These are phyloP conservation scores for Phocoena sinus DNA, from an alignment of 2,113 vertebrate genomes.

Conservation along the genomic window DNA sequence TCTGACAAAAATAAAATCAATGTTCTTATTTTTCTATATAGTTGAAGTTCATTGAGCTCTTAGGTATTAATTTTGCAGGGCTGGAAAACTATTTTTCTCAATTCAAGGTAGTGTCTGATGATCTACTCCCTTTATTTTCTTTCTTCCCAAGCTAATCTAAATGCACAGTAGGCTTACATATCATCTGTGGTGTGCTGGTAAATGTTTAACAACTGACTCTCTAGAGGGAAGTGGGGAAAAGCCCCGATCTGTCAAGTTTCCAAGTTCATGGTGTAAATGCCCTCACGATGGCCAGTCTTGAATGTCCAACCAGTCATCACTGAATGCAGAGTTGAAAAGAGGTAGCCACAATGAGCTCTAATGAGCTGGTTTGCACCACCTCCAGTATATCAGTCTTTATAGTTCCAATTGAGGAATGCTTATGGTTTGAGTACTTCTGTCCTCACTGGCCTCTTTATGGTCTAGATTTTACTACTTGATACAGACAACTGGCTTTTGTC, in stretches of 20 bases:
- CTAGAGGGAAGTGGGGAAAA: neutral
- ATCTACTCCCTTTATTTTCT: neutral
- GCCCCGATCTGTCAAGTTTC: fast-evolving
- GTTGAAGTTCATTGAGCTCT: neutral
- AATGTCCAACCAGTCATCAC: neutral
- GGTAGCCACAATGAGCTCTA: neutral
- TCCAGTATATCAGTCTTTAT: neutral
- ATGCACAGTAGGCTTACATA: neutral
- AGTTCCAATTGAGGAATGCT: neutral
- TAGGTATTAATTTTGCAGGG: neutral
- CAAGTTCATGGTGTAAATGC: neutral
- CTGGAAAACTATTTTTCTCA: neutral
- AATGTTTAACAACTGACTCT: neutral
- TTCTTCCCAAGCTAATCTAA: neutral
- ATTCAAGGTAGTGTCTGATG: neutral
- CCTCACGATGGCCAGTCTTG: neutral
- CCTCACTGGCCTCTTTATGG: neutral
- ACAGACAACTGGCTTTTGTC: neutral
- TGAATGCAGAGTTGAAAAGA: neutral
- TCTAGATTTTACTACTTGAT: neutral
- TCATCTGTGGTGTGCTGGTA: neutral
- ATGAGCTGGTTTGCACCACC: neutral
- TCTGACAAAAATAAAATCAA: neutral
- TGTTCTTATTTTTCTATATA: neutral
- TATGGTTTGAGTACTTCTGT: neutral